Conservation (phyloP, 2,888 invertebrate species). For the Deladenus siricidicola region DNA sequence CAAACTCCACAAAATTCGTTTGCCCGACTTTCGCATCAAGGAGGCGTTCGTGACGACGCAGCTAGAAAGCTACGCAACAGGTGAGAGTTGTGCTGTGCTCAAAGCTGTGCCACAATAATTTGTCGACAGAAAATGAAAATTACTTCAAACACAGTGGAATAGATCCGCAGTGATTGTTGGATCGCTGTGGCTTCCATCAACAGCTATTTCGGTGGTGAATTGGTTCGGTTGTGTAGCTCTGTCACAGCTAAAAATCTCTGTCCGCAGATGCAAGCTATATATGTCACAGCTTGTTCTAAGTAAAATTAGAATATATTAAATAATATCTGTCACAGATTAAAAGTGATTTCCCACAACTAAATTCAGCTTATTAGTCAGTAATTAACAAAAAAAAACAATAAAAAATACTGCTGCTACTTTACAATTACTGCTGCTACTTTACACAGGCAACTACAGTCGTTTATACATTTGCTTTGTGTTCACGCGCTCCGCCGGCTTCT, state of each 20-base stretch:
- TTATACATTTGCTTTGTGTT: slow-evolving; percentile 52
- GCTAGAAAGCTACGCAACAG: slow-evolving; percentile 36
- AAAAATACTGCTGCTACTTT: too few relatives aligned
- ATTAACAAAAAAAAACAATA: too few relatives aligned
- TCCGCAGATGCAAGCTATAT: too few relatives aligned
- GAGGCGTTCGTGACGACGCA: slow-evolving; percentile 38
- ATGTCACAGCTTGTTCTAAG: too few relatives aligned
- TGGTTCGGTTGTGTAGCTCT: too few relatives aligned
- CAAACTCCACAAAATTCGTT: slow-evolving; percentile 33
- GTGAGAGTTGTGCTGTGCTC: slow-evolving; percentile 12
- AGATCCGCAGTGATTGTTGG: background rate
- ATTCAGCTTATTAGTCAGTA: too few relatives aligned
- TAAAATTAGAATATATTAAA: too few relatives aligned
- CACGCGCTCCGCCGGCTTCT: slow-evolving; percentile 49
- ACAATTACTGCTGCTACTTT: too few relatives aligned
- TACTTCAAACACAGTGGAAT: background rate
- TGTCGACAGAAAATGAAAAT: background rate
- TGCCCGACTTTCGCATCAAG: slow-evolving; percentile 40
- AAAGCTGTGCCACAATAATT: background rate
- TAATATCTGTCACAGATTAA: background rate
- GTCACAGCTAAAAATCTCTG: too few relatives aligned
- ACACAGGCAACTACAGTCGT: slow-evolving; percentile 47
- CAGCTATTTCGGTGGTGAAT: too few relatives aligned
- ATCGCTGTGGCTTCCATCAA: slow-evolving; percentile 46
- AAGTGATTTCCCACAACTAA: too few relatives aligned